Evolutionary conservation across 1,140 invertebrate genomes (phyloP), one percentile per base, ranked within the genome.

Genomic region (Phthorimaea operculella): DNA sequence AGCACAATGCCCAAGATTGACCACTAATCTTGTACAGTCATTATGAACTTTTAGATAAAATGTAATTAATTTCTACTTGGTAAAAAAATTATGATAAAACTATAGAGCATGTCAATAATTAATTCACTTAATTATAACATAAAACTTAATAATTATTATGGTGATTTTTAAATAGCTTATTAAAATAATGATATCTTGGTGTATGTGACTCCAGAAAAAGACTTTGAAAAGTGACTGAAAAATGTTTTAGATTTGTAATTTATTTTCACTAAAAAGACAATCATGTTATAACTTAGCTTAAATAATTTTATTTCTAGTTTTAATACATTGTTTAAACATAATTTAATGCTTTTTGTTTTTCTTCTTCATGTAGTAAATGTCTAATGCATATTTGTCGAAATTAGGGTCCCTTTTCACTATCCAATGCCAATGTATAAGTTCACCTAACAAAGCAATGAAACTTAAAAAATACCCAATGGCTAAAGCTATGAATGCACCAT

Each of bases 401-500:
- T 87, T 74, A 11, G 92, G 92, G 85, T 92, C 85, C 61, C 76
- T 89, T 73, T 88, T 87, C 0, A 93, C 86, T 5, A 92, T 61
- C 51, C 87, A 86, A 62, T 89, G 85, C 88, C 92, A 94, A 72
- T 94, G 85, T 52, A 89, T 61, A 28, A 89, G 81, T 85, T 94
- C 93, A 1, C 73, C 74, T 6, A 90, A 57, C 0, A 94, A 71
- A 44, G 83, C 79, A 0, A 90, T 11, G 4, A 89, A 65, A 58
- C 90, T 87, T 4, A 92, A 54, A 51, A 88, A 74, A 75, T 92
- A 94, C 10, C 93, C 93, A 36, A 91, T 86, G 4, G 63, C 85
- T 21, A 94, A 68, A 9, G 90, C 90, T 45, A 93, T 88, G 56
- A 94, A 86, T 10, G 91, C 92, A 18, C 92, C 92, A 75, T 92